Evolutionary conservation across 2,113 vertebrate species (phyloP).

Genomic region (Gorilla gorilla): DNA sequence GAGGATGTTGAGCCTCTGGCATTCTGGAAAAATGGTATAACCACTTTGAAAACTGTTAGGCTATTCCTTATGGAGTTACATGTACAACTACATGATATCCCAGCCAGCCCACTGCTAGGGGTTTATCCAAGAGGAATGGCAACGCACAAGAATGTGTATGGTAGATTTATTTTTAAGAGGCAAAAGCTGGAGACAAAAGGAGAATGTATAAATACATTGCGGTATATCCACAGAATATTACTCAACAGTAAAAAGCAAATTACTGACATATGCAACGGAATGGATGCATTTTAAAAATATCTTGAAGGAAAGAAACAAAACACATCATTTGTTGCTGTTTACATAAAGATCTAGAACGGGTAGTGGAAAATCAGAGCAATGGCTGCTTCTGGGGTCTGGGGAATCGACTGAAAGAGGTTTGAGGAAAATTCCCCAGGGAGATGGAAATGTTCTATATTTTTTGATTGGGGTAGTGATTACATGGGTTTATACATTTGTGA

Average conservation of each 20-base stretch:
- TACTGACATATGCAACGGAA: not conserved
- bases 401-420: not conserved
- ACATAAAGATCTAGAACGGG: not conserved
- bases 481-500: not conserved
- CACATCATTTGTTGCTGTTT: not conserved
- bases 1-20: not conserved
- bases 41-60: not conserved
- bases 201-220: not conserved
- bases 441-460: not conserved
- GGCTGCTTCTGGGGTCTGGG: not conserved
- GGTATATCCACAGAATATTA: not conserved
- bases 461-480: not conserved
- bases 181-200: not conserved
- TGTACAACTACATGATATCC: not conserved
- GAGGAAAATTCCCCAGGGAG: not conserved
- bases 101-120: not conserved
- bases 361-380: not conserved
- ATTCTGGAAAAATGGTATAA: not conserved
- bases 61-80: not conserved
- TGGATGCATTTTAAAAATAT: not conserved
- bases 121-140: not conserved
- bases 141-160: not conserved
- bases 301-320: not conserved
- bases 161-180: not conserved
- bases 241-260: not conserved